These are phyloP conservation scores for human DNA, from an alignment of 2,113 vertebrate genomes.

Conservation along the genomic window DNA sequence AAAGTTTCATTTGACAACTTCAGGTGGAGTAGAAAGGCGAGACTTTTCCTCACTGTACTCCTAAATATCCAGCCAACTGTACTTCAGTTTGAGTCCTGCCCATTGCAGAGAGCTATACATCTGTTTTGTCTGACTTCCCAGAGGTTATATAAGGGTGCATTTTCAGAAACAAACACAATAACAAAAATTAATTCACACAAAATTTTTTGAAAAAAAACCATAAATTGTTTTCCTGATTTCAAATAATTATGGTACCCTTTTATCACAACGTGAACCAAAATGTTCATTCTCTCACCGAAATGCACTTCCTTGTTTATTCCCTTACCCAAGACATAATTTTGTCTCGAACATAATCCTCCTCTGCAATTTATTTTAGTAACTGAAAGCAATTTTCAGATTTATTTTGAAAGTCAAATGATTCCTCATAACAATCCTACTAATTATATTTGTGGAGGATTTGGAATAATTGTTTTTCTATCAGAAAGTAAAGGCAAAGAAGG, in stretches of 20 bases:
- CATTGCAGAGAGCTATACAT: not conserved
- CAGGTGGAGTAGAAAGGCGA: slow-evolving; percentile 7
- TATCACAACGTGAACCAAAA: slow-evolving; percentile 13
- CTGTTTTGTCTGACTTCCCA: not conserved
- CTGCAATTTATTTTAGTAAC: slow-evolving; percentile 44
- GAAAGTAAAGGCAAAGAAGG: slow-evolving; percentile 46
- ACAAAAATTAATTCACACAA: not conserved
- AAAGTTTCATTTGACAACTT: slow-evolving; percentile 41
- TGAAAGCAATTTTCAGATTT: slow-evolving; percentile 61
- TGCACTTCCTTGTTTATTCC: slow-evolving; percentile 35
- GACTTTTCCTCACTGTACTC: not conserved
- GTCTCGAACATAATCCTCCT: not conserved
- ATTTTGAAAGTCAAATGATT: slow-evolving; percentile 60
- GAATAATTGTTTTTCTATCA: slow-evolving; percentile 44
- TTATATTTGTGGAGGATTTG: not conserved
- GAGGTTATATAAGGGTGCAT: slow-evolving; percentile 25
- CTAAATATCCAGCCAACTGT: not conserved
- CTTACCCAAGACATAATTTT: slow-evolving; percentile 31
- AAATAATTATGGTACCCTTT: not conserved
- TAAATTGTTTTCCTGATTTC: slow-evolving; percentile 26
- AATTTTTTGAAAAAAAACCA: not conserved
- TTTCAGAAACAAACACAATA: slow-evolving; percentile 49
- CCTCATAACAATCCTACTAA: slow-evolving; percentile 29
- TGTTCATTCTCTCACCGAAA: slow-evolving; percentile 56
- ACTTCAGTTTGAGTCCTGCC: not conserved